Percentiles rank a stretch among this genome's conserved stretches.
Conservation (phyloP, 2,113 vertebrate genomes). For the Perca schrenkii region DNA sequence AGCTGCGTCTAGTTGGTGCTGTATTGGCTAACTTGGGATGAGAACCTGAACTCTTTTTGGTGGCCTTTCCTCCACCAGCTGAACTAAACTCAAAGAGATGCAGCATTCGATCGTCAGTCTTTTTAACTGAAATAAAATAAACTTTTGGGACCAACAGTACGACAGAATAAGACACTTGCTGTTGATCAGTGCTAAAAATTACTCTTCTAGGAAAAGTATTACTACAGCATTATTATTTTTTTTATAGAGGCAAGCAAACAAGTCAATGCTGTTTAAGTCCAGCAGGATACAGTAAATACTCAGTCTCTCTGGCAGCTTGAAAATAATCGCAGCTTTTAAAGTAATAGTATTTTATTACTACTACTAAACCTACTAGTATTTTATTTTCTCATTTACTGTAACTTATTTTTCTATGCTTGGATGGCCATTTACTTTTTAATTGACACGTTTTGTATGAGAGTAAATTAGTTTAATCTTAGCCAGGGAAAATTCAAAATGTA, state of each 20-base stretch:
- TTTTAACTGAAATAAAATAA: constrained; percentile 4
- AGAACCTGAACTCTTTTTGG: neutral
- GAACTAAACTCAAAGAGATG: constrained; percentile 15
- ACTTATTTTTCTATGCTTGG: constrained; percentile 66
- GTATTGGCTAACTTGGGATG: neutral
- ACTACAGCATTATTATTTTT: neutral
- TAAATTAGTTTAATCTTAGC: constrained; percentile 20
- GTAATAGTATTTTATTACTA: constrained; percentile 46
- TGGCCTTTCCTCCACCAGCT: neutral
- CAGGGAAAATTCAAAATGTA: constrained; percentile 1
- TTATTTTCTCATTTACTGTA: constrained; percentile 6
- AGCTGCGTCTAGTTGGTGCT: neutral
- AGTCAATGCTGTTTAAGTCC: neutral
- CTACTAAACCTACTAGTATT: constrained; percentile 27
- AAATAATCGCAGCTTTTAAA: constrained; percentile 18
- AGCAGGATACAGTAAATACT: neutral
- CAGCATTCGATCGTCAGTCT: constrained; percentile 1
- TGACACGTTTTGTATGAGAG: constrained; percentile 22
- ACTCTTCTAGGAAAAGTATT: neutral
- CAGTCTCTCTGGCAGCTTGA: constrained; percentile 49
- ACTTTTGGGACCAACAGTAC: constrained; percentile 38
- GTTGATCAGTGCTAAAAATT: neutral
- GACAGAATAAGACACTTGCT: neutral
- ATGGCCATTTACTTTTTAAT: constrained; percentile 54
- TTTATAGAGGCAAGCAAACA: neutral